A percentile compares a stretch with the other conserved stretches of the same genome.
phyloP scores from a whole-genome alignment of 1,140 invertebrate genomes.

The Lasaia peninsularis region DNA sequence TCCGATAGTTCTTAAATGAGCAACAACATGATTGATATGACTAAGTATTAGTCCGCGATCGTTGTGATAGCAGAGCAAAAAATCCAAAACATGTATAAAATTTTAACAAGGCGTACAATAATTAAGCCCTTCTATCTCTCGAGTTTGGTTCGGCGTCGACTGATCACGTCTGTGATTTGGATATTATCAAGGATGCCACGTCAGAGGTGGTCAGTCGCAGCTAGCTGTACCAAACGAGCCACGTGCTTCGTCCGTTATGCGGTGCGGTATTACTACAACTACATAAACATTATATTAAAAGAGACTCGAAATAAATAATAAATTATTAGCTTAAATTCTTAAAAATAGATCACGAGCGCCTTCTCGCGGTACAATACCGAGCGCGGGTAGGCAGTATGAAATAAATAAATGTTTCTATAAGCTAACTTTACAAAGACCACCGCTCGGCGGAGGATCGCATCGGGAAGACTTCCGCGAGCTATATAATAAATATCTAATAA shows the following conservation, averaged over 20 bases:
- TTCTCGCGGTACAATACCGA: conserved; percentile 73
- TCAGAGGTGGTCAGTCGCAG: conserved; percentile 32
- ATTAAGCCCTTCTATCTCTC: conserved; percentile 40
- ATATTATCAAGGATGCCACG: conserved; percentile 8
- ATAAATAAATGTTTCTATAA: conserved; percentile 75
- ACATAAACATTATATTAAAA: conserved; percentile 71
- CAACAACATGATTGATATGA: conserved; percentile 48
- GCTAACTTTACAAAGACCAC: conserved; percentile 75
- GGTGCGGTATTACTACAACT: conserved; percentile 66
- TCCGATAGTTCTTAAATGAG: conserved; percentile 47
- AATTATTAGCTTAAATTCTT: conserved; percentile 77
- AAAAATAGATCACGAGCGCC: conserved; percentile 76
- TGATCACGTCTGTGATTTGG: conserved; percentile 28
- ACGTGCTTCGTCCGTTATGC: conserved; percentile 62
- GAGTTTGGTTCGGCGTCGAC: conserved; percentile 34
- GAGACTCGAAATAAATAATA: conserved; percentile 78
- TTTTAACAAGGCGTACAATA: conserved; percentile 11
- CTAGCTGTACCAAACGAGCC: conserved; percentile 42
- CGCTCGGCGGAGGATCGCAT: conserved; percentile 72
- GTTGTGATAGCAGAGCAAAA: conserved; percentile 9
- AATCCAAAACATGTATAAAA: conserved; percentile 7
- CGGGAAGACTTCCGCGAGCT: conserved; percentile 73
- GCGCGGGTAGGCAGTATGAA: conserved; percentile 71
- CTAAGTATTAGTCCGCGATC: conserved; percentile 34
- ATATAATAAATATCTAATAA: conserved; percentile 70